These are phyloP conservation scores for Myotis davidii DNA, from an alignment of 2,113 vertebrate genomes.

Conservation along the genomic window DNA sequence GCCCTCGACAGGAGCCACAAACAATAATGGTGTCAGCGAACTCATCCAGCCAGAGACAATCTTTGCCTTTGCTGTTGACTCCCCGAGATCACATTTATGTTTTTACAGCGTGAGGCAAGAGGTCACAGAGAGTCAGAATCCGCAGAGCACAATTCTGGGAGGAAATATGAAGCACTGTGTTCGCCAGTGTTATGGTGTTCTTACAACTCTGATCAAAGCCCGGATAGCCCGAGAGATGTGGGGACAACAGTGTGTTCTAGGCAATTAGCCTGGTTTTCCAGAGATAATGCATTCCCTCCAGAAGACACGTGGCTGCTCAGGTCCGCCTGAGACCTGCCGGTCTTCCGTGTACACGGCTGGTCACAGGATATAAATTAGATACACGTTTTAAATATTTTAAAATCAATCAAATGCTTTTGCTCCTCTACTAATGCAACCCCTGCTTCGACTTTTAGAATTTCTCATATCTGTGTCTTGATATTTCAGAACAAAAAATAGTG, in stretches of 20 bases:
- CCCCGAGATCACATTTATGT: not conserved
- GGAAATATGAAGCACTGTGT: not conserved
- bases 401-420: not conserved
- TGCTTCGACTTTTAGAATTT: not conserved
- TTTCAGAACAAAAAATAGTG: not conserved
- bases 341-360: fast-evolving
- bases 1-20: not conserved
- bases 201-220: not conserved
- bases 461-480: not conserved
- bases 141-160: not conserved
- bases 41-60: not conserved
- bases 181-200: no score
- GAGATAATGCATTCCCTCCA: not conserved
- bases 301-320: not conserved
- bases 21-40: not conserved
- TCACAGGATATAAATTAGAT: not conserved
- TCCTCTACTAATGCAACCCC: not conserved
- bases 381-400: not conserved
- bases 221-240: not conserved
- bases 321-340: fast-evolving
- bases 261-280: not conserved
- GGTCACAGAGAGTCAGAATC: not conserved
- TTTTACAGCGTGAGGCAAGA: not conserved
- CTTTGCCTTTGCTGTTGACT: not conserved
- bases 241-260: not conserved